Evolutionary conservation across 2,113 vertebrate genomes (phyloP), one percentile per base, ranked within the genome.

Genomic region (Halichoeres trimaculatus): DNA sequence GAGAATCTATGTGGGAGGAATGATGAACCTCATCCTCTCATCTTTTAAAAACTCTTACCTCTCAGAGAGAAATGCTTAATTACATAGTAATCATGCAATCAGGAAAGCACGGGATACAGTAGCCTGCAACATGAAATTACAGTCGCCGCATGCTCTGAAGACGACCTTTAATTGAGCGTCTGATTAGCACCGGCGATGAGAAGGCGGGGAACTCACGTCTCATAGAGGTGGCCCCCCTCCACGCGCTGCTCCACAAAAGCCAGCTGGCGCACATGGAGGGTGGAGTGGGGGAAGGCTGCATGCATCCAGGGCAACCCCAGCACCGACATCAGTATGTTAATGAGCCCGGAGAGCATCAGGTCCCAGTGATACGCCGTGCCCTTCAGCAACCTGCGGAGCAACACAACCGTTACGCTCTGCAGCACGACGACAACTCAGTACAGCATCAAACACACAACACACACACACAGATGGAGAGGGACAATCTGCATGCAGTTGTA

Each of bases 311-410:
- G 98, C 81, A 99, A 91, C 54, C 98, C 97, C 0, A 99, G 95
- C 26, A 99, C 87, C 0, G 98, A 99, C 83, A 99, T 94, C 70
- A 96, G 96, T 0, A 94, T 96, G 93, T 99, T 99, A 81, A 99
- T 98, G 78, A 99, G 88, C 0, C 97, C 98, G 0, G 98, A 93
- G 0, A 99, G 95, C 84, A 98, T 96, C 73, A 99, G 96, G 92
- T 99, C 98, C 98, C 98, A 99, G 95, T 99, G 98, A 83, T 99
- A 99, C 22, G 97, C 96, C 0, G 97, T 99, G 57, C 98, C 98
- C 85, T 99, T 99, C 84, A 96, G 93, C 89, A 99, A 84, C 94
- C 97, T 99, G 93, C 72, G 76, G 68, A 73, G 60, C 60, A 43
- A 35, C 3, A 9, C 48, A 60, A 71, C 38, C 1, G 65, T 75